A percentile compares a stretch with the other conserved stretches of the same genome.
These are phyloP conservation scores for Sminthurides aquaticus DNA, from an alignment of 2,888 invertebrate genomes.

Conservation along the genomic window DNA sequence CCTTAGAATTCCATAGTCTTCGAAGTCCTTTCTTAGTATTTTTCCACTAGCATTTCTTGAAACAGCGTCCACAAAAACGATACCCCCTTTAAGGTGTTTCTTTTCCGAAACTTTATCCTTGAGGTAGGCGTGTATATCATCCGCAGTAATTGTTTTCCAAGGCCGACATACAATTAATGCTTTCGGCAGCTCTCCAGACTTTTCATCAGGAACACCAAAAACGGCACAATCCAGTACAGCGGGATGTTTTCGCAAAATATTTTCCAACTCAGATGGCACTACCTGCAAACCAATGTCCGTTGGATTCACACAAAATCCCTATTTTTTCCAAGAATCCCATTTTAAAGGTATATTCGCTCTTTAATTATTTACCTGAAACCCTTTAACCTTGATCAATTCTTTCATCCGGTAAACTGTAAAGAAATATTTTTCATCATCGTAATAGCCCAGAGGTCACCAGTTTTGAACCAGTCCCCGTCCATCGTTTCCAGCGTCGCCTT, in stretches of 20 bases:
- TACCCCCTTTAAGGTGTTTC: not conserved
- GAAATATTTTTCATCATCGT: conserved; percentile 66
- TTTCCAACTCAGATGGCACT: conserved; percentile 80
- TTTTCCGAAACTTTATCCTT: not conserved
- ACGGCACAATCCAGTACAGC: conserved; percentile 75
- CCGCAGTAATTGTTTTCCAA: not conserved
- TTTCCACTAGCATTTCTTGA: too few relatives aligned
- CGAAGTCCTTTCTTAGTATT: too few relatives aligned
- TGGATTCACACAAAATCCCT: not conserved
- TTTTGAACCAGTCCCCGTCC: conserved; percentile 68
- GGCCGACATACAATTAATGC: not conserved
- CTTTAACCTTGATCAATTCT: conserved; percentile 59
- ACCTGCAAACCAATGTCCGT: conserved; percentile 55
- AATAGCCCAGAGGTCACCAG: conserved; percentile 68
- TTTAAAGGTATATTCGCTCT: not conserved
- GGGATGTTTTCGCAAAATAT: conserved; percentile 62
- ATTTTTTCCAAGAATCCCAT: not conserved
- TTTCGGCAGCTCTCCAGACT: conserved; percentile 62
- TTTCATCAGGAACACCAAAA: conserved; percentile 59
- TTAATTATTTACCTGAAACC: conserved; percentile 30
- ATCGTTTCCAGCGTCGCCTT: conserved; percentile 65
- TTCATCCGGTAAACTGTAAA: conserved; percentile 71
- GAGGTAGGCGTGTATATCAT: not conserved
- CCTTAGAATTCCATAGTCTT: too few relatives aligned
- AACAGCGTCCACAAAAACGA: too few relatives aligned